These are phyloP conservation scores for Noturus placidus DNA, from an alignment of 2,113 vertebrate species.

Conservation along the genomic window DNA sequence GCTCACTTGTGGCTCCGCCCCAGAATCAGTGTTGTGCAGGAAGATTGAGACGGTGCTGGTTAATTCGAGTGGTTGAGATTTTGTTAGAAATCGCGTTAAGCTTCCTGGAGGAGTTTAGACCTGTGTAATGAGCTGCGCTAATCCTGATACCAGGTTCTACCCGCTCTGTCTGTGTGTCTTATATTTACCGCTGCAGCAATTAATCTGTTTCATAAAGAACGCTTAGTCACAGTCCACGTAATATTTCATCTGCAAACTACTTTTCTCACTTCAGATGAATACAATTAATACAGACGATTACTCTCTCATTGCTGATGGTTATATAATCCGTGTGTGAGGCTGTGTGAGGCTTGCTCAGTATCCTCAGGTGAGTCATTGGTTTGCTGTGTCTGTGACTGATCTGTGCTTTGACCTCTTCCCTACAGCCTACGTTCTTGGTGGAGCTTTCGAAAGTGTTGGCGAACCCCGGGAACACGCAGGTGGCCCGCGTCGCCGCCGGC, in stretches of 20 bases:
- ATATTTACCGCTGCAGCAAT: no score
- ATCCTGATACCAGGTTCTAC: no score
- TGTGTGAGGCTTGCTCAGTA: neutral
- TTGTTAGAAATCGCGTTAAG: neutral
- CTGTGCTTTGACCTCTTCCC: neutral
- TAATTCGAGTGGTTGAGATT: neutral
- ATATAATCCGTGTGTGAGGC: neutral
- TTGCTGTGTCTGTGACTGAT: neutral
- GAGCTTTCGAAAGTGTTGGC: constrained; percentile 96
- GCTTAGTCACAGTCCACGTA: no score
- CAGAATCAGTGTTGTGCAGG: neutral
- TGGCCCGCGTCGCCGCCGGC: constrained; percentile 92
- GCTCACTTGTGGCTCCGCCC: neutral
- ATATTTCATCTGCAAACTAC: no score
- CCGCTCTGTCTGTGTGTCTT: neutral
- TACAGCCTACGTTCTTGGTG: constrained; percentile 93
- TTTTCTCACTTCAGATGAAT: neutral
- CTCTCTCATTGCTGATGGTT: no score
- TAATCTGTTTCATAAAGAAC: no score
- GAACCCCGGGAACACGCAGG: constrained; percentile 96
- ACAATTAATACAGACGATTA: neutral
- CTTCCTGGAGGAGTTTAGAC: neutral
- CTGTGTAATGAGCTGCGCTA: neutral
- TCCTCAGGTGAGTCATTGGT: neutral
- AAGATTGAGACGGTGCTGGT: neutral